These are phyloP conservation scores for Lymantria dispar DNA, from an alignment of 2,888 invertebrate genomes.

Conservation along the genomic window DNA sequence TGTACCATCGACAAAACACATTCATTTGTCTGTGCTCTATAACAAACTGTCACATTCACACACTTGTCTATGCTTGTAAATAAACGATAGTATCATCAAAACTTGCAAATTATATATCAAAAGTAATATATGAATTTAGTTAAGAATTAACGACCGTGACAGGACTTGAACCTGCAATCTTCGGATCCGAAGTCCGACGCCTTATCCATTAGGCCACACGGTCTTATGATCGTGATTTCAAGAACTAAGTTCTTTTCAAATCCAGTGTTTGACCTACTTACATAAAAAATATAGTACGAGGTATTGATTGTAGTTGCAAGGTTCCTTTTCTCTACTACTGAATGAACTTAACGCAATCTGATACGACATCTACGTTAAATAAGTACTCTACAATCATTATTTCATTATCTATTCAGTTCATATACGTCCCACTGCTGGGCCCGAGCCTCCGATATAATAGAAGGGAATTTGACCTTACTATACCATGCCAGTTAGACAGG, in stretches of 20 bases:
- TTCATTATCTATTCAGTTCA: too few relatives aligned
- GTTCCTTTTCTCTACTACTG: too few relatives aligned
- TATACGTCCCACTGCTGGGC: too few relatives aligned
- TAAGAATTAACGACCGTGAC: slow-evolving; percentile 58
- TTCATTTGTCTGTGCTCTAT: slow-evolving; percentile 4
- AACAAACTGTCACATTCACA: slow-evolving; percentile 18
- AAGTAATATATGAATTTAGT: background rate
- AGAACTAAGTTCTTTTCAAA: background rate
- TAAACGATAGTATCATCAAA: background rate
- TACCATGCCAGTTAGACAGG: too few relatives aligned
- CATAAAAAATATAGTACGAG: too few relatives aligned
- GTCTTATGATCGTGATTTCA: slow-evolving; percentile 40
- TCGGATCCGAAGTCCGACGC: slow-evolving; percentile 89
- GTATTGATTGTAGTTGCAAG: too few relatives aligned
- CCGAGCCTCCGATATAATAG: too few relatives aligned
- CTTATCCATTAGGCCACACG: slow-evolving; percentile 88
- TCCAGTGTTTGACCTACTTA: background rate
- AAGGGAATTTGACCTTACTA: too few relatives aligned
- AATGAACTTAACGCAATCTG: too few relatives aligned
- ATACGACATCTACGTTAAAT: too few relatives aligned
- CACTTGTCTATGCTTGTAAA: slow-evolving; percentile 15
- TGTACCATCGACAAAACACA: slow-evolving; percentile 9
- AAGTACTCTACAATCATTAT: too few relatives aligned
- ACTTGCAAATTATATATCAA: background rate
- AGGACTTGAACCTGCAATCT: slow-evolving; percentile 88